Evolutionary conservation across 92 coral and sea anemone genomes (phyloP), one percentile per base, ranked within the genome.

Genomic region (Siderastrea siderea): DNA sequence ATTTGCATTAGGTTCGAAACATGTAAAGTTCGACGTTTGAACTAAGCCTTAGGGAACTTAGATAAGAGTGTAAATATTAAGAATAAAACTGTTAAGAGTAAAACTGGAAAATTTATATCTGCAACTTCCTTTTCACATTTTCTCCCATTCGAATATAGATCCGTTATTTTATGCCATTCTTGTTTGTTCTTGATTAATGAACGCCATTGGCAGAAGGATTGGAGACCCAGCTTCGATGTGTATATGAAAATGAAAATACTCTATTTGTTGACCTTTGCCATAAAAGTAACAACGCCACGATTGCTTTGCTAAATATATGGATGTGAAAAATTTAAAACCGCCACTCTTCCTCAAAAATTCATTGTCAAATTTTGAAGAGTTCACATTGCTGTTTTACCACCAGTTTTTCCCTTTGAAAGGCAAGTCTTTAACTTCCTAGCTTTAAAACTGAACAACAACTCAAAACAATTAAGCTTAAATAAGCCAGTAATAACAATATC

Each of bases 211-310:
- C 1, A 61, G n/a, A 61, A 55, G 5, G 13, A 61, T 14, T 61
- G 48, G 71, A 67, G 71, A 67, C 12, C 71, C 71, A 44, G 48
- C 71, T 67, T 48, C 71, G 47, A 10, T 67, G 16, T 67, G 48
- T 66, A 66, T 67, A 65, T 65, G 6, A 67, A 67, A 67, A 10
- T 67, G 71, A 17, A 26, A 43, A 10, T 43, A 43, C 46, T 67
- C 71, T 43, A 14, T 4, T 9, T 12, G 71, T 38, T 67, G 48
- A 4, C 5, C 66, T 14, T 6, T 14, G 48, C 43, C 71, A 44
- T 67, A 7, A 3, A 14, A 3, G 7, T 26, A 55, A 55, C 61
- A 55, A 55, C 61, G 12, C 0, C 61, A 55, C 7, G 12, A 55
- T 14, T 55, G 61, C 61, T 55, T 55, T 14, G 12, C 38, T 26